These are phyloP conservation scores for Ceyx margarethae DNA, from an alignment of 2,113 vertebrate species.

Conservation along the genomic window DNA sequence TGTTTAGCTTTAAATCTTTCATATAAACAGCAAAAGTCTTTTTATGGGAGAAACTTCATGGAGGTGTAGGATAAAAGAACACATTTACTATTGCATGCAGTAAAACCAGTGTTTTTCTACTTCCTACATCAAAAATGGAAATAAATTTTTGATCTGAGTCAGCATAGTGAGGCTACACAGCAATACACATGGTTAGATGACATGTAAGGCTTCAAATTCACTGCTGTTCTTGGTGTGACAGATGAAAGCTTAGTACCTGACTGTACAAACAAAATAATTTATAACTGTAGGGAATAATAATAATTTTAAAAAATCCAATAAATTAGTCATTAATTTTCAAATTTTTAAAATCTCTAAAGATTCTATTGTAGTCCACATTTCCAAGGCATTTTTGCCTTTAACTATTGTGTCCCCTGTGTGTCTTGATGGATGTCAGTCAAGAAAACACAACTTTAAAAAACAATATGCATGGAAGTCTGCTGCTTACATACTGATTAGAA, in stretches of 20 bases:
- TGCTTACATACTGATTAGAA: not conserved
- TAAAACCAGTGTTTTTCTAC: not conserved
- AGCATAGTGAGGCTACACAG: not conserved
- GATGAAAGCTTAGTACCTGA: not conserved
- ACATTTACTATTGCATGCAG: not conserved
- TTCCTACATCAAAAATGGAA: not conserved
- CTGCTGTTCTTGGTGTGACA: fast-evolving
- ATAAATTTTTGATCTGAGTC: not conserved
- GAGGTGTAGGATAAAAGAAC: not conserved
- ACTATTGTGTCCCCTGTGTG: not conserved
- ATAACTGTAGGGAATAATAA: not conserved
- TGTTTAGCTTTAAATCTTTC: not conserved
- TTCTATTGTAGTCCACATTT: not conserved
- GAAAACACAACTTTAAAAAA: not conserved
- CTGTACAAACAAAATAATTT: not conserved
- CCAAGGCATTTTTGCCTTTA: not conserved
- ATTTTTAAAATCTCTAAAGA: not conserved
- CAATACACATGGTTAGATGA: no score
- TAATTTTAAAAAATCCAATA: not conserved
- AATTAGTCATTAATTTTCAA: not conserved
- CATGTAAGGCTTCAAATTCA: not conserved
- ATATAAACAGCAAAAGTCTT: not conserved
- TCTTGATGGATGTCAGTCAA: not conserved
- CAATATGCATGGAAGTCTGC: not conserved
- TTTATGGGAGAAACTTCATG: not conserved